Conservation (phyloP, 2,797 vertebrate species). For the Kryptopterus vitreolus region DNA sequence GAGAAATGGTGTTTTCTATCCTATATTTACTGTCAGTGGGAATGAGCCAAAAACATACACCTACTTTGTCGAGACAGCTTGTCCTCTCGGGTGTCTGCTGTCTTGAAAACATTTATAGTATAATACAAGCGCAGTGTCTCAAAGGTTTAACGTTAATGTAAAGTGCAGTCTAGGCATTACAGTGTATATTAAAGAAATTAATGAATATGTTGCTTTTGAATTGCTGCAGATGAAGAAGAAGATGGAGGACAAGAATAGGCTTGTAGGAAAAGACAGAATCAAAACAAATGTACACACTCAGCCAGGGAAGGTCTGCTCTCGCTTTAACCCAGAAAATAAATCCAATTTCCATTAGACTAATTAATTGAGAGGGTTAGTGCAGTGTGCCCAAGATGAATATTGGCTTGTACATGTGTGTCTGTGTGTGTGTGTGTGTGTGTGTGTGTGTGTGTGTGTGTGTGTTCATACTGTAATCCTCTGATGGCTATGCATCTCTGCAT, state of each 20-base stretch:
- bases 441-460: constrained; percentile 12
- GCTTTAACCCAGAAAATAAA: constrained; percentile 74
- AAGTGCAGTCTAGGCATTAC: background rate
- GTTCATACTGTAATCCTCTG: constrained; percentile 12
- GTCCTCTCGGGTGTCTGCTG: background rate
- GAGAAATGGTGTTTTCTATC: background rate
- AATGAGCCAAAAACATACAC: background rate
- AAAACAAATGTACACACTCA: background rate
- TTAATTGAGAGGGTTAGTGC: constrained; percentile 66
- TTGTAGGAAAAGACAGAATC: constrained; percentile 1
- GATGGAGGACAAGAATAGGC: background rate
- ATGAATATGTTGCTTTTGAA: background rate
- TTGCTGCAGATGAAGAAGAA: background rate
- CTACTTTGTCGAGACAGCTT: no score
- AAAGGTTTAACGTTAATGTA: background rate
- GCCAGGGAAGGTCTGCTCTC: constrained; percentile 63
- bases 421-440: constrained; percentile 31
- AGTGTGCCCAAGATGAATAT: constrained; percentile 37
- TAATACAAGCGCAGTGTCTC: background rate
- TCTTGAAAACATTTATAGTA: no score
- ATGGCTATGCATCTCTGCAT: constrained; percentile 11
- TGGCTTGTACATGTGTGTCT: constrained; percentile 33
- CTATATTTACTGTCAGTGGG: background rate
- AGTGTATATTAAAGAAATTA: background rate
- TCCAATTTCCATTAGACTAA: constrained; percentile 76